Conservation (phyloP, 2,888 invertebrate species). For the Nymphalis urticae region DNA sequence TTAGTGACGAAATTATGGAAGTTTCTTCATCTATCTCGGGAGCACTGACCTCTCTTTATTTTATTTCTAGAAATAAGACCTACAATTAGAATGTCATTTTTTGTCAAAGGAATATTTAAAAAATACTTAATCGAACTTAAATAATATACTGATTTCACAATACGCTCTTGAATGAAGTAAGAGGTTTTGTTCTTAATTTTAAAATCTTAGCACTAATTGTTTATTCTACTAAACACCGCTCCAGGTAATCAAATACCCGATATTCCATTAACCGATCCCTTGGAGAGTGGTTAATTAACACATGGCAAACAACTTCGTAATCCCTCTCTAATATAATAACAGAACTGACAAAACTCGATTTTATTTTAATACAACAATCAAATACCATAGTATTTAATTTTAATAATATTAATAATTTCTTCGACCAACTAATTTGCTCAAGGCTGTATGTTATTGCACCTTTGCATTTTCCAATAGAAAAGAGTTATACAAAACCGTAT, state of each 20-base stretch:
- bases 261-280: constrained; percentile 65
- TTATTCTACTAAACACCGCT: constrained; percentile 10
- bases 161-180: not conserved
- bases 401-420: too few relatives aligned
- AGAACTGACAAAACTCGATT: constrained; percentile 20
- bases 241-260: constrained; percentile 51
- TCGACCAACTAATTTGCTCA: too few relatives aligned
- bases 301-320: constrained; percentile 66
- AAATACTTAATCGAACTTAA: too few relatives aligned
- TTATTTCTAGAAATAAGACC: not conserved
- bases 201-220: constrained; percentile 11
- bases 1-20: constrained; percentile 23
- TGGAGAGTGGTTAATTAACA: constrained; percentile 70
- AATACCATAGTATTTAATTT: constrained; percentile 38
- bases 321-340: constrained; percentile 50
- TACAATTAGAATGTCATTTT: too few relatives aligned
- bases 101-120: too few relatives aligned
- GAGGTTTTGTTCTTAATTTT: not conserved
- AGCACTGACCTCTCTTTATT: not conserved
- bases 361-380: constrained; percentile 13
- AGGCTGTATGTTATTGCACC: too few relatives aligned
- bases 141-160: not conserved
- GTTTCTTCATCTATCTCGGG: not conserved
- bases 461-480: too few relatives aligned
- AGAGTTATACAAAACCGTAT: too few relatives aligned